Percentiles rank a stretch among this genome's conserved stretches.
Evolutionary conservation across 2,888 invertebrate species (phyloP).

Genomic region (Lithophane leautieri): DNA sequence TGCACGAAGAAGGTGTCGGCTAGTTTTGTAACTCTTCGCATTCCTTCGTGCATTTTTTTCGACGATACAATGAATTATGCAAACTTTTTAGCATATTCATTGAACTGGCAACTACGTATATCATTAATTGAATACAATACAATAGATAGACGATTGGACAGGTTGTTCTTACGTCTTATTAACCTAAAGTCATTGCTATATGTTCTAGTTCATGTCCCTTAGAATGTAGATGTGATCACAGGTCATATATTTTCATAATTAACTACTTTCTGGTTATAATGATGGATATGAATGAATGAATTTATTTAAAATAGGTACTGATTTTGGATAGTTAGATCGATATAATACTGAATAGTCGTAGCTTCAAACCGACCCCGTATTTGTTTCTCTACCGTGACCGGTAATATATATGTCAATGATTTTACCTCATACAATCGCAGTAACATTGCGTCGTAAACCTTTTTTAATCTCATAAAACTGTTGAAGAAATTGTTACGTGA

Average conservation of each 20-base stretch:
- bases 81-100: conserved; percentile 7
- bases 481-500: conserved; percentile 43
- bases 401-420: too few species aligned
- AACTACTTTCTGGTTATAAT: neutral
- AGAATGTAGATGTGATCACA: neutral
- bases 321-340: neutral
- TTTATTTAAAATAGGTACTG: too few species aligned
- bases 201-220: neutral
- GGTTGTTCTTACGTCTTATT: conserved; percentile 2
- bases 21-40: neutral
- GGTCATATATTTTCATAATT: neutral
- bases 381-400: neutral
- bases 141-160: conserved; percentile 26
- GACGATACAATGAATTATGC: neutral
- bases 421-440: conserved; percentile 1
- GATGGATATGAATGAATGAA: neutral
- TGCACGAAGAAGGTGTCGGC: neutral
- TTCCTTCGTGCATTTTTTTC: neutral
- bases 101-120: neutral
- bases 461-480: conserved; percentile 6
- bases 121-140: conserved; percentile 25
- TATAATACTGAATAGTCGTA: neutral
- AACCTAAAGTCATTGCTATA: conserved; percentile 23
- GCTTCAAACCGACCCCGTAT: neutral
- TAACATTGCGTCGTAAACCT: conserved; percentile 7